Conservation (phyloP, 2,888 invertebrate species). For the Andrena minutula region DNA sequence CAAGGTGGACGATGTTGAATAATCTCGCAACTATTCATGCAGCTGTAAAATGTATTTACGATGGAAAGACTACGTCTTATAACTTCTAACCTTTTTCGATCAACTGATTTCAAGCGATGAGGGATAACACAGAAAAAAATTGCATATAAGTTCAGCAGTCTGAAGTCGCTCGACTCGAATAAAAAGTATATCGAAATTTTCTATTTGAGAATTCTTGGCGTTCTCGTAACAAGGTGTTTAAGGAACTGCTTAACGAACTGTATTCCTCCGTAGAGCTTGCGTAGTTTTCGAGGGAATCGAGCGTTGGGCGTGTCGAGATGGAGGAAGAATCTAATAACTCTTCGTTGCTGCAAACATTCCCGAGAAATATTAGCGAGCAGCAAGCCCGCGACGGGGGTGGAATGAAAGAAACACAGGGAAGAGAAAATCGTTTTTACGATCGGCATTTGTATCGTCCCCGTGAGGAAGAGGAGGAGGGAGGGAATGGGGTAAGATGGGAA, state of each 20-base stretch:
- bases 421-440: slow-evolving; percentile 64
- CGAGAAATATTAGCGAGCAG: slow-evolving; percentile 45
- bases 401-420: slow-evolving; percentile 32
- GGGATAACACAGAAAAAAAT: too few relatives aligned
- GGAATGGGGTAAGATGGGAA: slow-evolving; percentile 37
- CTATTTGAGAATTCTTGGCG: too few relatives aligned
- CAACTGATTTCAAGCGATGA: too few relatives aligned
- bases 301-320: neutral
- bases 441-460: slow-evolving; percentile 53
- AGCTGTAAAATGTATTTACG: too few relatives aligned
- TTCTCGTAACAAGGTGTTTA: neutral
- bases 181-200: too few relatives aligned
- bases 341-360: slow-evolving; percentile 40
- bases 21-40: neutral
- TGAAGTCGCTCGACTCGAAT: too few relatives aligned
- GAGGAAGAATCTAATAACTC: slow-evolving; percentile 48
- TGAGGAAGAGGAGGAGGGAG: slow-evolving; percentile 3
- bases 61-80: too few relatives aligned
- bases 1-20: slow-evolving; percentile 5
- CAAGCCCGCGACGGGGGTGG: slow-evolving; percentile 4
- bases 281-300: neutral
- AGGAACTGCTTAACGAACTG: neutral
- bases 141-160: too few relatives aligned
- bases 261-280: neutral
- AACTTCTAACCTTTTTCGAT: too few relatives aligned